Base-by-base conservation (phyloP, 2,113 vertebrate species). In the Empidonax traillii region DNA sequence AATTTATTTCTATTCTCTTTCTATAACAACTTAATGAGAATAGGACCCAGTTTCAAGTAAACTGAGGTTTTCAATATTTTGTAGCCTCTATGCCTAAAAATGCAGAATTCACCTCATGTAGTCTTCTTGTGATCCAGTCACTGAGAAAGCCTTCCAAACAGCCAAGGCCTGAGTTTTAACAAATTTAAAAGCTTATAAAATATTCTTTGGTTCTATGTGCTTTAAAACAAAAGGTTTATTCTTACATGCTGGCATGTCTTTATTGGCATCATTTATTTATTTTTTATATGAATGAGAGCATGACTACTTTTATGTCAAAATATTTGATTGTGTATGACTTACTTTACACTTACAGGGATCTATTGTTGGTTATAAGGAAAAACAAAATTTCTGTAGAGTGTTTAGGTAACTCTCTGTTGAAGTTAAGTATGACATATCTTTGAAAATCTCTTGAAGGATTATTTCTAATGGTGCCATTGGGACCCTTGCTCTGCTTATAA, bases 191-290 rank as follows among this genome's bases (percentile, higher is more conserved):
- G 43, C 73, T 61, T 89, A n/a, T 52, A 51, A 86, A 84, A 83
- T 58, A 39, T 77, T 71, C 5, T 77, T 90, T 51, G 27, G 25
- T 55, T 85, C 59, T 44, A 59, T 74, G 59, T 52, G 39, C 61
- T 84, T 74, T 76, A 85, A 85, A 90, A 96, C 91, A 96, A 96
- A 94, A 85, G 49, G n/a, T 73, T 95, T 92, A 92, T 97, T 97
- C 89, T 95, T 88, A 18, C 37, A 35, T 43, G 47, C 80, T 95
- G 74, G 68, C 28, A 59, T 80, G 49, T 72, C 71, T 90, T 93
- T 90, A 87, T 69, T 93, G 72, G 73, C 62, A 93, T 55, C 30
- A 55, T 80, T 90, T 90, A 83, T 82, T 94, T 95, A 59, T 25
- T 95, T 96, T 97, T 96, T 91, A 94, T 91, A 85, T 58, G 56